These are phyloP conservation scores for Willowsia nigromaculata DNA, from an alignment of 2,888 invertebrate species.

Conservation along the genomic window DNA sequence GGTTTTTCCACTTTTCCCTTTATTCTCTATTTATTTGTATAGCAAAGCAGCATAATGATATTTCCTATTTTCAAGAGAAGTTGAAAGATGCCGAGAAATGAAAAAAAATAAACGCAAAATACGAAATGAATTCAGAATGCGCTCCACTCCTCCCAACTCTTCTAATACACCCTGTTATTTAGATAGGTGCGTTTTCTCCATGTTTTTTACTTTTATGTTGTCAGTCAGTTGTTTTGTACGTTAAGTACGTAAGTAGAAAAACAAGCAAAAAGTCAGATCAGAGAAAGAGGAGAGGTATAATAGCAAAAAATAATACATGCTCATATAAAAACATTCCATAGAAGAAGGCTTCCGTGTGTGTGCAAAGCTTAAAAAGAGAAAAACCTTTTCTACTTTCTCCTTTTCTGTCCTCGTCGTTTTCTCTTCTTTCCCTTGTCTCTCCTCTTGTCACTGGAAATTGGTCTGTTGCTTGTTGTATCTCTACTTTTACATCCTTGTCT, in stretches of 20 bases:
- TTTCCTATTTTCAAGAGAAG: background rate
- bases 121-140: constrained; percentile 19
- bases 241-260: constrained; percentile 26
- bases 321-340: background rate
- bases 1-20: background rate
- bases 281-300: background rate
- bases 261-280: constrained; percentile 32
- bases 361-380: constrained; percentile 18
- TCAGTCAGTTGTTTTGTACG: constrained; percentile 20
- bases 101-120: background rate
- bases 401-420: constrained; percentile 21
- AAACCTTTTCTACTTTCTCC: constrained; percentile 46
- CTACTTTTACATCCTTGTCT: constrained; percentile 20
- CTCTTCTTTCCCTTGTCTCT: constrained; percentile 34
- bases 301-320: background rate
- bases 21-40: constrained; percentile 21
- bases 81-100: background rate
- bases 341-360: background rate
- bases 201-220: constrained; percentile 21
- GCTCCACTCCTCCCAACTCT: too few relatives aligned
- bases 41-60: background rate
- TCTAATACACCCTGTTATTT: background rate
- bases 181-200: background rate
- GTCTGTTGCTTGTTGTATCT: constrained; percentile 38
- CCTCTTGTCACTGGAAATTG: constrained; percentile 50